phyloP scores from a whole-genome alignment of 2,888 invertebrate genomes.

The Crocallis elinguaria region DNA sequence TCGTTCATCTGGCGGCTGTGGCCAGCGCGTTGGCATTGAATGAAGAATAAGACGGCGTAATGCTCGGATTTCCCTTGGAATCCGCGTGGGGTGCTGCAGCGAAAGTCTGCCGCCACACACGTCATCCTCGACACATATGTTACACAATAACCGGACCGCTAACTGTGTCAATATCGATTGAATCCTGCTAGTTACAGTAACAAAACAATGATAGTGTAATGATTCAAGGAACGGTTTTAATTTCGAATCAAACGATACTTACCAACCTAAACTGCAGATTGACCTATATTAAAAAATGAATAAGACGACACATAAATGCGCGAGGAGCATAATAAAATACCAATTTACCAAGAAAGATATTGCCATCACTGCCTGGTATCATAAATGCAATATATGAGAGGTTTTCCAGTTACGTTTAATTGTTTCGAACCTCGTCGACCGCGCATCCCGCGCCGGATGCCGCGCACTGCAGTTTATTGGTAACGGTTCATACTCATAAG shows the following conservation, averaged over 20 bases:
- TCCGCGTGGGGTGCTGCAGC: conserved; percentile 49
- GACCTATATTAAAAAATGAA: too few species aligned
- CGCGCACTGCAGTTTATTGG: conserved; percentile 20
- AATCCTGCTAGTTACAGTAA: conserved; percentile 11
- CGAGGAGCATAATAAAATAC: too few species aligned
- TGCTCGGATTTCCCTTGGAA: conserved; percentile 39
- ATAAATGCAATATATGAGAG: conserved; percentile 6
- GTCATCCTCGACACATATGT: conserved; percentile 67
- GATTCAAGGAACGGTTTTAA: not conserved
- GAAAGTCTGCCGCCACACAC: conserved; percentile 65
- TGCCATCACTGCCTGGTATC: not conserved
- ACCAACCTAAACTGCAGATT: too few species aligned
- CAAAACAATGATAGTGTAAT: not conserved
- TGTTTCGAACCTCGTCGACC: conserved; percentile 12
- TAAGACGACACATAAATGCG: too few species aligned
- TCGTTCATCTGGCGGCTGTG: conserved; percentile 2
- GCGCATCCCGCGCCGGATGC: conserved; percentile 22
- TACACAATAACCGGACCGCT: conserved; percentile 67
- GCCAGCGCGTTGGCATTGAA: conserved; percentile 18
- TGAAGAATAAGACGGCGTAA: too few species aligned
- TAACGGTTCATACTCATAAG: conserved; percentile 33
- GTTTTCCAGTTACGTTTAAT: conserved; percentile 24
- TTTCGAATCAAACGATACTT: too few species aligned
- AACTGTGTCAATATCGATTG: conserved; percentile 58
- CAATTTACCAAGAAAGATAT: not conserved